Base-by-base conservation (phyloP, 2,113 vertebrate genomes). In the Cebidichthys violaceus region DNA sequence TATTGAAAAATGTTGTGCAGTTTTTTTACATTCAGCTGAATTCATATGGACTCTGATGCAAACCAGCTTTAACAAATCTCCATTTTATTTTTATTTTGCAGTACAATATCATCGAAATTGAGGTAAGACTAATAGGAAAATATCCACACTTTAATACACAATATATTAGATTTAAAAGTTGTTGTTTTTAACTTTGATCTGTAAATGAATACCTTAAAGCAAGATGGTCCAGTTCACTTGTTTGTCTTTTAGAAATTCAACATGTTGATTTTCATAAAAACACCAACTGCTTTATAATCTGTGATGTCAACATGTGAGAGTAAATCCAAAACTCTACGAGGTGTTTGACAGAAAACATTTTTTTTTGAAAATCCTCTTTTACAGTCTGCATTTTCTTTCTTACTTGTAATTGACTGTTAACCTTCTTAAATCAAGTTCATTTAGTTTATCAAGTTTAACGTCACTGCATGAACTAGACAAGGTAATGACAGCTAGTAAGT, bases 21-120 rank as follows among this genome's bases (percentile, higher is more conserved):
- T 31, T 31, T 18, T 4, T 35, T 61, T 9, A 20, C 18, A 3
- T 57, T 27, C 8, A 52, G 22, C n/a, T 61, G 17, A 64, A 35
- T 2, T 64, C 33, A 13, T 37, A 20, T 18, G 24, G 14, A 33
- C 4, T 20, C 13, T 50, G 61, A 27, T 14, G 24, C 6, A 6
- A 66, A 52, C 4, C 6, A 47, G 37, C 18, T 33, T 24, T 55
- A 70, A 75, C 9, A 55, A 61, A 18, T 17, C 7, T 37, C 22
- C 52, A 1, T 73, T 7, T 81, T 57, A 20, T 1, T 71, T n/a
- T 43, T 47, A 1, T n/a, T 41, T 86, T 81, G 31, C 89, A 94
- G 93, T 94, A 92, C 41, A 67, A 84, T 4, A 24, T 45, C 20
- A 89, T 93, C 14, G 67, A 77, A 75, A 62, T 94, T 45, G 37